Conservation (phyloP, 2,797 vertebrate genomes). For the Poecilia gillii region DNA sequence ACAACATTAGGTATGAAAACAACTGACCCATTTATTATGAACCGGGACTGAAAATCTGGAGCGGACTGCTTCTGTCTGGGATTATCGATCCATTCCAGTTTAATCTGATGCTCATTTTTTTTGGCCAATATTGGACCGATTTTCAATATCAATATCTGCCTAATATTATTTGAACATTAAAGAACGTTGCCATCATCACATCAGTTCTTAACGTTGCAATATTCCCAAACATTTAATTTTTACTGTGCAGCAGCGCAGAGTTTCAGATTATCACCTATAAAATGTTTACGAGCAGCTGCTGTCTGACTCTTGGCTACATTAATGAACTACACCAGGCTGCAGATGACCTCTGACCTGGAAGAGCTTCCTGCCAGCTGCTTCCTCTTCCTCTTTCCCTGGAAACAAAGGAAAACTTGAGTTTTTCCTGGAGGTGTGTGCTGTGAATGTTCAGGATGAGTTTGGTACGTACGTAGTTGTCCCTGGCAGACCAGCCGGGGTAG, state of each 20-base stretch:
- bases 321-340: background rate
- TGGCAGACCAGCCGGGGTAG: conserved; percentile 91
- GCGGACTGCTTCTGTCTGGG: no score
- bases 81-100: no score
- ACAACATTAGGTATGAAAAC: no score
- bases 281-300: background rate
- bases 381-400: conserved; percentile 59
- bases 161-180: no score
- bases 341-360: background rate
- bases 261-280: background rate
- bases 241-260: no score
- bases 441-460: background rate
- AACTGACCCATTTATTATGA: no score
- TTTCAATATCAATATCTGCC: no score
- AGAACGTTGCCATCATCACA: no score
- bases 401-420: background rate
- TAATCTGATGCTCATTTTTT: no score
- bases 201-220: background rate
- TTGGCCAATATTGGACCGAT: no score
- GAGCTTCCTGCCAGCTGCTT: conserved; percentile 15
- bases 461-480: conserved; percentile 62
- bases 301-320: background rate
- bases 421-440: background rate
- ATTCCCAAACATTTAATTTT: no score
- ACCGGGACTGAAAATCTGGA: no score